phyloP scores from a whole-genome alignment of 2,113 vertebrate species.

The Zosterops pallidus region DNA sequence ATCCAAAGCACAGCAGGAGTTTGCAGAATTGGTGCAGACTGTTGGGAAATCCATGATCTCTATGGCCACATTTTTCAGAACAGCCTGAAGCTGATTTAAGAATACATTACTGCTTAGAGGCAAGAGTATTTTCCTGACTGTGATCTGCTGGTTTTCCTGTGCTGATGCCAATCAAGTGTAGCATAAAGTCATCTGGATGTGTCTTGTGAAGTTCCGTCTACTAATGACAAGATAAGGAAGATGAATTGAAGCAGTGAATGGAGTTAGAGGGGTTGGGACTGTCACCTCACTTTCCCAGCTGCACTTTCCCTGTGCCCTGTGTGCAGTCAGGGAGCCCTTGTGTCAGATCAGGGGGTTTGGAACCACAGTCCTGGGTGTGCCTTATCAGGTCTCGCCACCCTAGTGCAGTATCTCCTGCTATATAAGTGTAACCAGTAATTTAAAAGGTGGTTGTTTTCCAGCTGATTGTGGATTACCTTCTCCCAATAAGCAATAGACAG shows the following conservation, averaged over 20 bases:
- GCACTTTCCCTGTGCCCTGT: neutral
- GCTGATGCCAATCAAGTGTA: neutral
- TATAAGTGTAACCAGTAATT: neutral
- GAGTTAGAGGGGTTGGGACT: neutral
- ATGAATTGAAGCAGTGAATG: neutral
- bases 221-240: neutral
- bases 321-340: neutral
- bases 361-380: neutral
- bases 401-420: neutral
- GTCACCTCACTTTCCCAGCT: neutral
- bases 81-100: neutral
- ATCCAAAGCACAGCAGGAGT: neutral
- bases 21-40: neutral
- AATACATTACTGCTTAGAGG: neutral
- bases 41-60: accelerated
- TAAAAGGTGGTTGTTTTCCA: neutral
- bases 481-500: neutral
- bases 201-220: neutral
- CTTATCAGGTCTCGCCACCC: neutral
- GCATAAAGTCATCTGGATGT: neutral
- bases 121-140: neutral
- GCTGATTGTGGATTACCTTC: neutral
- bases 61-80: accelerated
- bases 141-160: neutral
- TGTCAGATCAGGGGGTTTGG: neutral